Base-by-base conservation (phyloP, 2,888 invertebrate genomes). In the Lasioglossum vierecki region DNA sequence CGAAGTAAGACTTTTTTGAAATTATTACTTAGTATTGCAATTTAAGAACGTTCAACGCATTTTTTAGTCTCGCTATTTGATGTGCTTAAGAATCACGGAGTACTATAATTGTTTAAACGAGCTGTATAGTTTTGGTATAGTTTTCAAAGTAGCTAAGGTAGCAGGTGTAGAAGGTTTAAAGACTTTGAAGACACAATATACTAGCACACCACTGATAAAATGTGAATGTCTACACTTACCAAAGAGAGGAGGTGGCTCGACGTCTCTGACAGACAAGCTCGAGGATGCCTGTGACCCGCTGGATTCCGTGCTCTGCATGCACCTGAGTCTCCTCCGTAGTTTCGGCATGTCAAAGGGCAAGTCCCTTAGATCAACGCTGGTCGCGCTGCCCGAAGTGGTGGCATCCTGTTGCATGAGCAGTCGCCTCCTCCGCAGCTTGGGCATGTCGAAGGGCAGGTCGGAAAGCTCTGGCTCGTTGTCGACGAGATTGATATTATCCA, bases 321-420 rank as follows among this genome's bases (percentile, higher is more conserved):
- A 97, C 88, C 98, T 96, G 91, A 98, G 95, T 88, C 98, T 96
- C 78, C 98, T 96, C 86, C 98, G 96, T 82, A 98, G 95, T 95
- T 98, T 98, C 49, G 98, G 98, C 98, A 98, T 98, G 94, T 98
- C 98, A 94, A 98, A 98, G 81, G 98, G 98, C 93, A 98, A 96
- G 94, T 98, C 97, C 88, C 97, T 96, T 77, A 98, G 95, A 94
- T 98, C 98, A 70, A 98, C 97, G 22, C 97, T 97, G 13, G 97
- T 97, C 68, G 97, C 96, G 92, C 97, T 97, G 63, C 97, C 96
- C 9, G 97, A 97, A 89, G 97, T 97, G 79, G 97, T 97, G 15
- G 96, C 96, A 87, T 96, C 97, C 93, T 96, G 96, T 92, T 97
- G 97, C 91, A 97, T 93, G 39, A 96, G 96, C 83, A 97, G 95